Evolutionary conservation across 2,797 vertebrate species (phyloP).

Genomic region (Falco columbarius): DNA sequence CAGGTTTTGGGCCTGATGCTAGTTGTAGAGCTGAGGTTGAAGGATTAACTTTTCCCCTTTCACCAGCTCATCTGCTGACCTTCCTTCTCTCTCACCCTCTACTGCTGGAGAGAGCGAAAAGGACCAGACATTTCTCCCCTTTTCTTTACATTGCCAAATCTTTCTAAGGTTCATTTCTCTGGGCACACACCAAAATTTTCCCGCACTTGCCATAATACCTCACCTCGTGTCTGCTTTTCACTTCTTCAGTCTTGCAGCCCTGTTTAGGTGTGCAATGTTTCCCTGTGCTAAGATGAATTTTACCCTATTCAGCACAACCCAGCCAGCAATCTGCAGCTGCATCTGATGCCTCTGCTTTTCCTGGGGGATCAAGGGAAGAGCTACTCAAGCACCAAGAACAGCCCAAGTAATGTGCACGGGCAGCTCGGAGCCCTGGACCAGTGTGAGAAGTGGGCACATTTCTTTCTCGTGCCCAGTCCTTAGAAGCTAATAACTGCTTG

Average conservation of each 20-base stretch:
- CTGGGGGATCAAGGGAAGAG: neutral
- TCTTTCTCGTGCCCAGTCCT: neutral
- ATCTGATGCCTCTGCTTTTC: neutral
- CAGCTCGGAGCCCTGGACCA: neutral
- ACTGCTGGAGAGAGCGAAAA: neutral
- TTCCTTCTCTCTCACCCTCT: neutral
- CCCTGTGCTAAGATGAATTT: neutral
- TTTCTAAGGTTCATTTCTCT: neutral
- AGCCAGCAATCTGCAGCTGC: neutral
- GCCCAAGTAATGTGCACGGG: neutral
- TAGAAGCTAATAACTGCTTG: neutral
- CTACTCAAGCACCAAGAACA: neutral
- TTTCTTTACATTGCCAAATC: neutral
- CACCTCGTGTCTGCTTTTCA: neutral
- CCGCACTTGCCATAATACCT: neutral
- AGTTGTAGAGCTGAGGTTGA: neutral
- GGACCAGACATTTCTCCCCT: neutral
- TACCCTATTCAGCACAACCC: neutral
- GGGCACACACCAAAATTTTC: neutral
- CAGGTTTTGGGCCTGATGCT: neutral
- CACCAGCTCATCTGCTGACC: neutral
- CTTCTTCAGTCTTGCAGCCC: neutral
- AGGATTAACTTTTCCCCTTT: neutral
- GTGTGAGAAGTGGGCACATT: neutral
- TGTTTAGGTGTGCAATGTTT: neutral